phyloP scores from a whole-genome alignment of 2,888 invertebrate species.

The Protophormia terraenovae region DNA sequence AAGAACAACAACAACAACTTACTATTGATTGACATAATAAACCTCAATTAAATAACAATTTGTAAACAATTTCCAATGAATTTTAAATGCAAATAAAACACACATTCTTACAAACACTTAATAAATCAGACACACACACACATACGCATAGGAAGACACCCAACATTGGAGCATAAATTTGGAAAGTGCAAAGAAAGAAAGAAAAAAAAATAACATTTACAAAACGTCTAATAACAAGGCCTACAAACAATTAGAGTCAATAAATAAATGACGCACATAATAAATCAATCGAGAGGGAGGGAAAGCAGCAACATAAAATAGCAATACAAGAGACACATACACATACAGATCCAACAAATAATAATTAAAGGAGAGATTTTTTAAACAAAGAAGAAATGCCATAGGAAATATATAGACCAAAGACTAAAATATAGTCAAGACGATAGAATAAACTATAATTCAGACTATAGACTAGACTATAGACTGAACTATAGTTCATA shows the following conservation, averaged over 20 bases:
- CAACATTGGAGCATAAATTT: background rate
- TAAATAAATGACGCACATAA: conserved; percentile 47
- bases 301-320: background rate
- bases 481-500: too few species aligned
- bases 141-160: background rate
- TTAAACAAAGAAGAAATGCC: too few species aligned
- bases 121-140: background rate
- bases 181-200: background rate
- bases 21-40: conserved; percentile 70
- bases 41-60: conserved; percentile 71
- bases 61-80: conserved; percentile 65
- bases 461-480: background rate
- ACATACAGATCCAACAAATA: too few species aligned
- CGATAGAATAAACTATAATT: background rate
- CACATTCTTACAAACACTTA: background rate
- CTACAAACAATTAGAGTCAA: conserved; percentile 29
- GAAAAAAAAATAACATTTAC: conserved; percentile 23
- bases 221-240: conserved; percentile 4
- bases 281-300: conserved; percentile 36
- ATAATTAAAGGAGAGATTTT: too few species aligned
- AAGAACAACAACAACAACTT: conserved; percentile 1
- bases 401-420: too few species aligned
- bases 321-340: background rate
- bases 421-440: background rate
- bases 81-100: conserved; percentile 51